phyloP scores from a whole-genome alignment of 1,140 invertebrate genomes.

The Papilio polyxenes region DNA sequence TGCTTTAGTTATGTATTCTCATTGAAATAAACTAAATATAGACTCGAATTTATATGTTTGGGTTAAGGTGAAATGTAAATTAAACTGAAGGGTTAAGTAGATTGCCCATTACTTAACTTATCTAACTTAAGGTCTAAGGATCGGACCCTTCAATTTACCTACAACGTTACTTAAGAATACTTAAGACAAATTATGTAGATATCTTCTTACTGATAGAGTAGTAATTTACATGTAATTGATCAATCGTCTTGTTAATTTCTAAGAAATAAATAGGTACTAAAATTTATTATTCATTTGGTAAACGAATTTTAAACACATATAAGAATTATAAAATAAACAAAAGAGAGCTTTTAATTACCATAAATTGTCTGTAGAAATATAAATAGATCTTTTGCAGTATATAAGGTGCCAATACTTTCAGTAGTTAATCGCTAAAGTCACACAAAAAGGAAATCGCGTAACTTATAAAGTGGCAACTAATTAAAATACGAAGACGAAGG shows the following conservation, averaged over 20 bases:
- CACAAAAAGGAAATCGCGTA: neutral
- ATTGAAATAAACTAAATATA: neutral
- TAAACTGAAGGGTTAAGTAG: slow-evolving; percentile 20
- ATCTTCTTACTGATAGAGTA: neutral
- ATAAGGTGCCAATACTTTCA: neutral
- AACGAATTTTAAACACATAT: too few relatives aligned
- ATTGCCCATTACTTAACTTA: slow-evolving; percentile 14
- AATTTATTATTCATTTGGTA: too few relatives aligned
- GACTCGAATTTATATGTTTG: neutral
- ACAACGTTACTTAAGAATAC: neutral
- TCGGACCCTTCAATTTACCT: neutral
- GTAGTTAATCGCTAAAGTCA: neutral
- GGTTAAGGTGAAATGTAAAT: slow-evolving; percentile 17
- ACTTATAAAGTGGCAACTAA: slow-evolving; percentile 7
- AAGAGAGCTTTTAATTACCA: too few relatives aligned
- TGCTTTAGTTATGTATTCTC: neutral
- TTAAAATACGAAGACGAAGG: slow-evolving; percentile 10
- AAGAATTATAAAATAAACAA: too few relatives aligned
- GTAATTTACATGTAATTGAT: neutral
- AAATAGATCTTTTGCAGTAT: too few relatives aligned
- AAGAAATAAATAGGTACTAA: neutral
- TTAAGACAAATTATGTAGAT: neutral
- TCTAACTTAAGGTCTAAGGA: neutral
- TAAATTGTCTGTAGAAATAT: too few relatives aligned
- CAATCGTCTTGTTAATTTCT: neutral